Evolutionary conservation across 2,113 vertebrate genomes (phyloP).

Genomic region (Puntigrus tetrazona): DNA sequence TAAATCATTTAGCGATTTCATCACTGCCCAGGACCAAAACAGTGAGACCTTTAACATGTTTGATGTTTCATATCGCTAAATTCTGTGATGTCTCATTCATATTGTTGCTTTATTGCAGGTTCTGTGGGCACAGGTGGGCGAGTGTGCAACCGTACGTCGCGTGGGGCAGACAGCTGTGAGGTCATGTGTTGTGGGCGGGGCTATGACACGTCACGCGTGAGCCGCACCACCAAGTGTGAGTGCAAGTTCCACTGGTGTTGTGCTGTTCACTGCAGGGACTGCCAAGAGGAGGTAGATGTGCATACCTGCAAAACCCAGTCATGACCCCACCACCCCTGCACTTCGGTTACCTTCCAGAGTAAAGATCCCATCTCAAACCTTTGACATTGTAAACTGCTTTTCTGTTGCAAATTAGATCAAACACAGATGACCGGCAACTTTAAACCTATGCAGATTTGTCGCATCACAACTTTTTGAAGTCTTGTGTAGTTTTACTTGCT

Average conservation of each 20-base stretch:
- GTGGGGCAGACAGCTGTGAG: slow-evolving; percentile 89
- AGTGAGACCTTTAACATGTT: not conserved
- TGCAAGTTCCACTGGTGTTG: slow-evolving; percentile 99
- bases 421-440: not conserved
- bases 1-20: not conserved
- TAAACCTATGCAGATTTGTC: slow-evolving; percentile 7
- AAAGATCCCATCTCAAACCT: slow-evolving; percentile 3
- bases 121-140: slow-evolving; percentile 88
- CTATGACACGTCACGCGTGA: slow-evolving; percentile 87
- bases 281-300: slow-evolving; percentile 86
- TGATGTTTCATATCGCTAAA: not conserved
- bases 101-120: slow-evolving; percentile 69
- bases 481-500: slow-evolving; percentile 11
- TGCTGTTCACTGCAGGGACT: slow-evolving; percentile 91
- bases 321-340: slow-evolving; percentile 59
- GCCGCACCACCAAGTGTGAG: slow-evolving; percentile 88
- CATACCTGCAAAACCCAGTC: slow-evolving; percentile 92
- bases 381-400: slow-evolving; percentile 1
- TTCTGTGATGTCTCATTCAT: not conserved
- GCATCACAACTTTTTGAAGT: slow-evolving; percentile 17
- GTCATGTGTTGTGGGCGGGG: slow-evolving; percentile 96
- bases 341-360: not conserved
- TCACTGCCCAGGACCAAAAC: not conserved
- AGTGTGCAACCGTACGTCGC: slow-evolving; percentile 88
- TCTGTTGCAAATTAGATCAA: not conserved